Conservation (phyloP, 2,797 vertebrate species). For the Cirrhinus molitorella region DNA sequence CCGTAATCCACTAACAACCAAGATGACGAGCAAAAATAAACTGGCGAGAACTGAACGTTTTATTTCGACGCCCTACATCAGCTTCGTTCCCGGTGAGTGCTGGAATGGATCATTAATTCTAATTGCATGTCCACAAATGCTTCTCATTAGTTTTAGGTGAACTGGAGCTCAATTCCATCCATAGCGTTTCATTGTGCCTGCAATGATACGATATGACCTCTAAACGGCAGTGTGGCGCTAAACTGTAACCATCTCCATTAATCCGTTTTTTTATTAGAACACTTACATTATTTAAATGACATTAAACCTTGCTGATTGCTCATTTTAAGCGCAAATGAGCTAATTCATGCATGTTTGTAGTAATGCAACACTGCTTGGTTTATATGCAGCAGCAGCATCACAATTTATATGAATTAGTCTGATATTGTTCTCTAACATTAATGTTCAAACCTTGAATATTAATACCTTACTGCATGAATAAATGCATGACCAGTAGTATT, state of each 20-base stretch:
- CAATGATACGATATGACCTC: neutral
- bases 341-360: neutral
- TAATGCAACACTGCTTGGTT: neutral
- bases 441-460: neutral
- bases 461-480: neutral
- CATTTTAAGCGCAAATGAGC: neutral
- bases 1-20: neutral
- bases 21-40: neutral
- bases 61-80: neutral
- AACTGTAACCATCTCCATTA: neutral
- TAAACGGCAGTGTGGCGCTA: constrained; percentile 46
- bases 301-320: neutral
- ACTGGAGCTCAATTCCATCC: neutral
- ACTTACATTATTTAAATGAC: neutral
- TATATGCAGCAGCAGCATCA: neutral
- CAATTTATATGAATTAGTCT: neutral
- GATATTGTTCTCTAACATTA: neutral
- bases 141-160: constrained; percentile 16
- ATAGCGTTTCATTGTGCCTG: neutral
- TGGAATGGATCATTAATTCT: neutral
- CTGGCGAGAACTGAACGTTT: neutral
- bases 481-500: neutral
- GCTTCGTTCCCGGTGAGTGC: neutral
- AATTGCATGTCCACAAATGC: constrained; percentile 1
- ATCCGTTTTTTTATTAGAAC: neutral